Evolutionary conservation across 2,113 vertebrate species (phyloP).

Genomic region (Oriolus oriolus): DNA sequence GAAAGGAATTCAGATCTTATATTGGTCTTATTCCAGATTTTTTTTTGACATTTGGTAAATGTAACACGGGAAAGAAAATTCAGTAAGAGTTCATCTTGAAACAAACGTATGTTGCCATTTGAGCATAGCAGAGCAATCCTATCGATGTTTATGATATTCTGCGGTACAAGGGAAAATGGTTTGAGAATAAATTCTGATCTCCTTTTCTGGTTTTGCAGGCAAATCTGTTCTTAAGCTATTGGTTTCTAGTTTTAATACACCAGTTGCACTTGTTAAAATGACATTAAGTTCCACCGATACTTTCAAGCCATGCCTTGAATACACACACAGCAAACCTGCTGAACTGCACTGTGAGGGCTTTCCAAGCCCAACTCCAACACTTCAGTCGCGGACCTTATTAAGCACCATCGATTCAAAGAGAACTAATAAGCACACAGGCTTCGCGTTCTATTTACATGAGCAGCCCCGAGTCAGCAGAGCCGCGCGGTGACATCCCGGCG

Average conservation of each 20-base stretch:
- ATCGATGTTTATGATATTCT: accelerated
- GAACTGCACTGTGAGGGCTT: not conserved
- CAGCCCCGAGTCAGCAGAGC: not conserved
- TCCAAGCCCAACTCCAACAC: not conserved
- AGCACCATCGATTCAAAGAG: accelerated
- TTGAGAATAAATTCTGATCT: not conserved
- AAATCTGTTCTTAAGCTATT: not conserved
- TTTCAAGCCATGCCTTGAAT: not conserved
- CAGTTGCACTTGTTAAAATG: accelerated
- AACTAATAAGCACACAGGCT: accelerated
- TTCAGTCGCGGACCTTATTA: accelerated
- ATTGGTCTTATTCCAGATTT: not conserved
- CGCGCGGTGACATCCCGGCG: not conserved
- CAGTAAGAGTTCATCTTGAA: not conserved
- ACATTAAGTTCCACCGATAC: not conserved
- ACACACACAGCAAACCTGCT: not conserved
- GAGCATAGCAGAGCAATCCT: not conserved
- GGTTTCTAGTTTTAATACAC: not conserved
- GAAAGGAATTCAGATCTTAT: not conserved
- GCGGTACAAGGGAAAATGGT: accelerated
- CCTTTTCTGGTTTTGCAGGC: not conserved
- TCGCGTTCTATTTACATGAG: accelerated
- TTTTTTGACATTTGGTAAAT: not conserved
- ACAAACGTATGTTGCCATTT: accelerated
- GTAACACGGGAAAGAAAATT: not conserved